phyloP scores from a whole-genome alignment of 2,113 vertebrate species.

The Hemiscyllium ocellatum region DNA sequence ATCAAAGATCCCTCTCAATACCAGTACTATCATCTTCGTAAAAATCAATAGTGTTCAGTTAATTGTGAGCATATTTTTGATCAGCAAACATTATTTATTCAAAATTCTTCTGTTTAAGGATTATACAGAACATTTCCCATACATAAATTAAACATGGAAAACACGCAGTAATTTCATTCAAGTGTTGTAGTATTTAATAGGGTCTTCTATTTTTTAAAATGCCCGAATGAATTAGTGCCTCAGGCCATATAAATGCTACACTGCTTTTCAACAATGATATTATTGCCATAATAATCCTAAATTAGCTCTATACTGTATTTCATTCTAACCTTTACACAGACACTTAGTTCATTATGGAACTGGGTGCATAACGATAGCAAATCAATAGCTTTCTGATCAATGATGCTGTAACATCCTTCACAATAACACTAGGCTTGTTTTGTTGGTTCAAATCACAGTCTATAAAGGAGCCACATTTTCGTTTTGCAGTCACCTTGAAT shows the following conservation, averaged over 20 bases:
- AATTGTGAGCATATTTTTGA: not conserved
- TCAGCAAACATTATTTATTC: not conserved
- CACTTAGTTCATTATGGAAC: conserved; percentile 37
- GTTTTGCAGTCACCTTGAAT: conserved; percentile 25
- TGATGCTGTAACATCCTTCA: conserved; percentile 44
- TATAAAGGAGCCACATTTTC: conserved; percentile 14
- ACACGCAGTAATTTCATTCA: conserved; percentile 36
- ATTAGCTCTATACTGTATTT: conserved; percentile 39
- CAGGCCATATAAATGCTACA: conserved; percentile 34
- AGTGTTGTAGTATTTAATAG: conserved; percentile 37
- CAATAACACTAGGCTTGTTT: conserved; percentile 43
- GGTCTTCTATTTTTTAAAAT: conserved; percentile 38
- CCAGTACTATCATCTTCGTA: not conserved
- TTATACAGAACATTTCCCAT: conserved; percentile 29
- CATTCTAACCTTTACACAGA: conserved; percentile 28
- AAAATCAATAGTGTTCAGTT: not conserved
- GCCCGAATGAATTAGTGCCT: conserved; percentile 36
- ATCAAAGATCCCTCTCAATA: not conserved
- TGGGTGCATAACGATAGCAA: conserved; percentile 36
- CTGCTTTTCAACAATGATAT: conserved; percentile 38
- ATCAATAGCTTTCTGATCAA: conserved; percentile 40
- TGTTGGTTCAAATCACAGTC: not conserved
- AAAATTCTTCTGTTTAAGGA: conserved; percentile 27
- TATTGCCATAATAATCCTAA: conserved; percentile 41
- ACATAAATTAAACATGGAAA: conserved; percentile 37